Conservation (phyloP, 2,113 vertebrate species). For the Delphinapterus leucas region DNA sequence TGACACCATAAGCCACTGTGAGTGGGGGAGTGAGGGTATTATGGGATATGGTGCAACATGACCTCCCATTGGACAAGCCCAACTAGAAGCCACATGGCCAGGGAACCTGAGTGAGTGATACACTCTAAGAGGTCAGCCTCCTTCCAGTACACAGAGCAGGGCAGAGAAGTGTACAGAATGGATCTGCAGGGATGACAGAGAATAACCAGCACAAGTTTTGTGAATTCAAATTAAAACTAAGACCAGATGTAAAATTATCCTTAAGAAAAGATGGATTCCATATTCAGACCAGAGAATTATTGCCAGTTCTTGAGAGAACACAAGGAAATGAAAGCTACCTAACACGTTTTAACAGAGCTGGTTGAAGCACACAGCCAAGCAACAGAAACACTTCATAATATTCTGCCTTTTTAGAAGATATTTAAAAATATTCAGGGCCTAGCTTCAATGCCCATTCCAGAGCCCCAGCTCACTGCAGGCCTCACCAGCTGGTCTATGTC, state of each 20-base stretch:
- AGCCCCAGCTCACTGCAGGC: not conserved
- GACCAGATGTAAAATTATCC: not conserved
- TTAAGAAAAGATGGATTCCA: not conserved
- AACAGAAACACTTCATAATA: not conserved
- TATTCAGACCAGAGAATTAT: not conserved
- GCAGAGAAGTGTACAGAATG: not conserved
- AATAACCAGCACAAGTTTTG: not conserved
- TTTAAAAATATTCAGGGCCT: not conserved
- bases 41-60: not conserved
- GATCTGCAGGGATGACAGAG: not conserved
- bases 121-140: not conserved
- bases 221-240: not conserved
- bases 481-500: not conserved
- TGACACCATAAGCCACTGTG: not conserved
- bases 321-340: not conserved
- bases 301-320: not conserved
- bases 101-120: not conserved
- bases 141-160: not conserved
- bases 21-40: accelerated
- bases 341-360: not conserved
- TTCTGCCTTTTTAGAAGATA: not conserved
- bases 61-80: not conserved
- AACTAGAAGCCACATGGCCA: not conserved
- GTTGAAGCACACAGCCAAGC: not conserved
- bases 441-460: not conserved